Evolutionary conservation across 1,140 invertebrate species (phyloP), one percentile per base, ranked within the genome.

Genomic region (Anastatus disparis): DNA sequence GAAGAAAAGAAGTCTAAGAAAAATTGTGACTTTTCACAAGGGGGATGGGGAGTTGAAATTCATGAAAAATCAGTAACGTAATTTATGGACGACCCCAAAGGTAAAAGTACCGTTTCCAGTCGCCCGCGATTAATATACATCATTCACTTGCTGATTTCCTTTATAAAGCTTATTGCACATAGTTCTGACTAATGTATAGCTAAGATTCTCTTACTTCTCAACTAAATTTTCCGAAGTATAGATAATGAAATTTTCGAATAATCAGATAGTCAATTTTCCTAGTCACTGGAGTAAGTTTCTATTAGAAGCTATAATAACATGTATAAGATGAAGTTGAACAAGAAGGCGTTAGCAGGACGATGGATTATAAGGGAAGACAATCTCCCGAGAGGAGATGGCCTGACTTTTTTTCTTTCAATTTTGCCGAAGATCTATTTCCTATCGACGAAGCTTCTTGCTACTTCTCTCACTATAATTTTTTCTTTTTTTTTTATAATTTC

Each of bases 231-330:
- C 42, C 38, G 48, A 22, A 24, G 6, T 24, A 77, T 71, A 77
- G 82, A 82, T 86, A 85, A 86, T 85, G 80, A 85, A 85, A 86
- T 85, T 86, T 84, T 79, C 78, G 78, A 74, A 84, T 84, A 85
- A 84, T 83, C 80, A 74, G 80, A 72, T 76, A 78, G 78, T 75
- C 78, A 81, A 84, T 83, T n/a, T n/a, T 82, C 79, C 79, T 78
- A 81, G 77, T 79, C 78, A 71, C 79, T 79, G 76, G 4, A 81
- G 77, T 83, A 79, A 77, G 70, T 82, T 82, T 81, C 80, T 80
- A 84, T 83, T 79, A 83, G 74, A 72, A 77, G 71, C 4, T 31
- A 68, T 72, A 38, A 71, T 71, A 63, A 66, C 65, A 31, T n/a
- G n/a, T n/a, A n/a, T n/a, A n/a, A n/a, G n/a, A n/a, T n/a, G n/a